Evolutionary conservation across 2,888 invertebrate genomes (phyloP).

Genomic region (Parthenolecanium corni): DNA sequence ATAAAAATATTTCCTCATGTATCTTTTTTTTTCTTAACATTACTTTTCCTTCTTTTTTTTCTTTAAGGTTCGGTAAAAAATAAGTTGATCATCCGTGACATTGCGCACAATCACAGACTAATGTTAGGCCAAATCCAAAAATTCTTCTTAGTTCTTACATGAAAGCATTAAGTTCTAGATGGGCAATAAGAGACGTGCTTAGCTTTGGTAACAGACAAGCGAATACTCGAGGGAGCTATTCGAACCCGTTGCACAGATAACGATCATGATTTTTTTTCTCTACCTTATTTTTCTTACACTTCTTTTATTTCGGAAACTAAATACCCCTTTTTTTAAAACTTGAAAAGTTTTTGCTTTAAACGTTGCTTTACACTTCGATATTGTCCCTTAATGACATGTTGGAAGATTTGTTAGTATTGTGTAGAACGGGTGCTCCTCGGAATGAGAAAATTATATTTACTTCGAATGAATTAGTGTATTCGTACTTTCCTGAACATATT

Average conservation of each 20-base stretch:
- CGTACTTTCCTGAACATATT: no score
- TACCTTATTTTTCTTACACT: not conserved
- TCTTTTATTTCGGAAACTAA: not conserved
- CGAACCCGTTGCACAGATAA: slow-evolving; percentile 16
- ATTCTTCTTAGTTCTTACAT: slow-evolving; percentile 24
- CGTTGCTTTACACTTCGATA: not conserved
- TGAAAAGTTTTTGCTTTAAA: not conserved
- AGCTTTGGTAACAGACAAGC: slow-evolving; percentile 27
- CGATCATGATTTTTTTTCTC: slow-evolving; percentile 19
- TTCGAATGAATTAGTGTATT: no score
- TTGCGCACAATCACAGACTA: slow-evolving; percentile 28
- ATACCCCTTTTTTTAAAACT: not conserved
- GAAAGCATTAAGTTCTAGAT: slow-evolving; percentile 27
- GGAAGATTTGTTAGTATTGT: no score
- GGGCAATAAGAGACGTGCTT: slow-evolving; percentile 29
- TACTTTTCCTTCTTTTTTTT: slow-evolving; percentile 9
- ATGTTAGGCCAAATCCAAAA: slow-evolving; percentile 27
- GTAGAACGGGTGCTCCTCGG: no score
- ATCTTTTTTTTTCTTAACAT: no score
- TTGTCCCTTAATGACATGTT: no score
- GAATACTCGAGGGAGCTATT: slow-evolving; percentile 23
- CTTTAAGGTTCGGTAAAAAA: slow-evolving; percentile 24
- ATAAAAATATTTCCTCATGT: slow-evolving; percentile 21
- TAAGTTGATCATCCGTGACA: slow-evolving; percentile 29
- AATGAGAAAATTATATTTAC: no score